phyloP scores from a whole-genome alignment of 37 sponge, comb jelly and placozoan genomes.

The Mnemiopsis leidyi region DNA sequence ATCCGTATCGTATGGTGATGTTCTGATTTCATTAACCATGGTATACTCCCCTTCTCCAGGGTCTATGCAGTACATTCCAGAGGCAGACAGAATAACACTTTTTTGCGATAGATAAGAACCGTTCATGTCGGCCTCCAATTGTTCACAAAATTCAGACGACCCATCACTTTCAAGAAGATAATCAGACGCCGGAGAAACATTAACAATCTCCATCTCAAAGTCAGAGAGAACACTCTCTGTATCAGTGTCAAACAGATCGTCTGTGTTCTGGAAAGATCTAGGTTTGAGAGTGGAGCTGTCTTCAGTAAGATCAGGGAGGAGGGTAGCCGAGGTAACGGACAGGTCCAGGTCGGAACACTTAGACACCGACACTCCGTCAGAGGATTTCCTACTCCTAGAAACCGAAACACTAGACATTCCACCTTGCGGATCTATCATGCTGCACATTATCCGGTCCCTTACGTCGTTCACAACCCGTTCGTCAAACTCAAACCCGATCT shows the following conservation, averaged over 20 bases:
- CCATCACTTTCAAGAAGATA: not conserved
- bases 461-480: not conserved
- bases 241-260: not conserved
- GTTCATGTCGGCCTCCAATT: not conserved
- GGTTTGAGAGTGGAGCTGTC: not conserved
- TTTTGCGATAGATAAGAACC: not conserved
- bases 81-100: not conserved
- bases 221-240: slow-evolving; percentile 28
- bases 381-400: not conserved
- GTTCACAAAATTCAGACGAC: not conserved
- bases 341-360: not conserved
- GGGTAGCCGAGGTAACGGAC: not conserved
- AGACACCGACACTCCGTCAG: too few species aligned
- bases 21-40: not conserved
- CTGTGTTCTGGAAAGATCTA: not conserved
- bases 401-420: not conserved
- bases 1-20: not conserved
- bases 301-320: not conserved
- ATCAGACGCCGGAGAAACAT: not conserved
- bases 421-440: not conserved
- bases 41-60: not conserved
- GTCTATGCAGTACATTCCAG: not conserved
- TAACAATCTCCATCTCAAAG: not conserved
- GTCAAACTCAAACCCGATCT: not conserved
- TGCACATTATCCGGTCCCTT: slow-evolving; percentile 13